phyloP scores from a whole-genome alignment of 2,888 invertebrate species.

The Megastigmus dorsalis region DNA sequence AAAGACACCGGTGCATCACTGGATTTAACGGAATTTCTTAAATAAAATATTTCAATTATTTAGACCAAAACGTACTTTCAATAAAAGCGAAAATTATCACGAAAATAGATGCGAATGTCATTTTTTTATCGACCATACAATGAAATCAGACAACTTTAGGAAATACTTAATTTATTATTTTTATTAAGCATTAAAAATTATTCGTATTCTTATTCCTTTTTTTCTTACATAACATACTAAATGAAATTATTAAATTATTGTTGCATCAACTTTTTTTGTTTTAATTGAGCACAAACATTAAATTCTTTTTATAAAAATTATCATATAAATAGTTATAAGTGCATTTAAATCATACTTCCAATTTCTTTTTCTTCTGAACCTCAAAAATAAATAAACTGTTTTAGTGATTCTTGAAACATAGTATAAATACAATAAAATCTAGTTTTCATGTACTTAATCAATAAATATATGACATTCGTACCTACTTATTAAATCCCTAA shows the following conservation, averaged over 20 bases:
- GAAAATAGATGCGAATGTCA: slow-evolving; percentile 10
- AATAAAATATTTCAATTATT: slow-evolving; percentile 1
- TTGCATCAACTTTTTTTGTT: neutral
- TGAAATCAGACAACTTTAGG: too few relatives aligned
- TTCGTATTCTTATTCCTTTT: neutral
- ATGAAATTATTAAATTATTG: neutral
- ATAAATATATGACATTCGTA: slow-evolving; percentile 16
- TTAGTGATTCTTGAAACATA: too few relatives aligned
- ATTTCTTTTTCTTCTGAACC: too few relatives aligned
- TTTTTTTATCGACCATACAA: slow-evolving; percentile 21
- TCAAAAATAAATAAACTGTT: neutral
- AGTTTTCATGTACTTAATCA: neutral
- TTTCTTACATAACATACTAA: neutral
- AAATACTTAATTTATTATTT: neutral
- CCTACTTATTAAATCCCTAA: slow-evolving; percentile 11
- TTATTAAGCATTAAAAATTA: neutral
- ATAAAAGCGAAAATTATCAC: slow-evolving; percentile 34
- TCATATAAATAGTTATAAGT: too few relatives aligned
- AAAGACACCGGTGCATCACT: slow-evolving; percentile 20
- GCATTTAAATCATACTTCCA: too few relatives aligned
- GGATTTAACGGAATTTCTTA: slow-evolving; percentile 19
- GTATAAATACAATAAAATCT: too few relatives aligned
- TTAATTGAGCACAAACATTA: neutral
- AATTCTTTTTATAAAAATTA: neutral
- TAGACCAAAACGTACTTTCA: slow-evolving; percentile 13